Base-by-base conservation (phyloP, 1,140 invertebrate genomes). In the Bombus waltoni region DNA sequence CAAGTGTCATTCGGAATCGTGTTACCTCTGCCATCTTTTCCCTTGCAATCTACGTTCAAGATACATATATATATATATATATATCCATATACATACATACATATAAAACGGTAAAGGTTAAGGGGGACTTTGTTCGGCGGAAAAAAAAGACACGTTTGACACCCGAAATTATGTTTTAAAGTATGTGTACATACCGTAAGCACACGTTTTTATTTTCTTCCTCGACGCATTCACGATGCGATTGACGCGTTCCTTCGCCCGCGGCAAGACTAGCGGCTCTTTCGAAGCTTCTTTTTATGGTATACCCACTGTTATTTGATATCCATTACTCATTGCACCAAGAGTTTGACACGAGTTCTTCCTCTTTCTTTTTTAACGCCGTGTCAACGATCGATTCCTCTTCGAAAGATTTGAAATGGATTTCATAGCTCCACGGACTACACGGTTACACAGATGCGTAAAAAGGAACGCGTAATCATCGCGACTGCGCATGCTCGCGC, bases 401-500 rank as follows among this genome's bases (percentile, higher is more conserved):
- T 40, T 72, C 44, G 81, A 77, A 70, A 35, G 38, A 59, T 57
- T 40, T 42, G 53, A 42, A 66, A 53, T 44, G 42, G 32, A 80
- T 72, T 72, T 47, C 15, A 53, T 44, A 53, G 73, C 47, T 68
- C 62, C 73, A 78, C 81, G 81, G 74, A 70, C 74, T 42, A n/a
- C 9, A 47, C 47, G 47, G 47, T 53, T 53, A 22, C 47, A 53
- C 47, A 53, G 0, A 53, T 44, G 62, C 44, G 79, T 18, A 57
- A 59, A 65, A 81, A 85, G 79, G 84, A 85, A 72, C 73, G 80
- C 80, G 71, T 47, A 38, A 28, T 83, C 81, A 77, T 86, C 90
- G 90, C 86, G 88, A 86, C 84, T 86, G 89, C 85, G 81, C 81
- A 66, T 88, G 65, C 81, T 84, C 74, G 81, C 74, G 59, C 80